Conservation (phyloP, 2,888 invertebrate species). For the Pegoplata infirma region DNA sequence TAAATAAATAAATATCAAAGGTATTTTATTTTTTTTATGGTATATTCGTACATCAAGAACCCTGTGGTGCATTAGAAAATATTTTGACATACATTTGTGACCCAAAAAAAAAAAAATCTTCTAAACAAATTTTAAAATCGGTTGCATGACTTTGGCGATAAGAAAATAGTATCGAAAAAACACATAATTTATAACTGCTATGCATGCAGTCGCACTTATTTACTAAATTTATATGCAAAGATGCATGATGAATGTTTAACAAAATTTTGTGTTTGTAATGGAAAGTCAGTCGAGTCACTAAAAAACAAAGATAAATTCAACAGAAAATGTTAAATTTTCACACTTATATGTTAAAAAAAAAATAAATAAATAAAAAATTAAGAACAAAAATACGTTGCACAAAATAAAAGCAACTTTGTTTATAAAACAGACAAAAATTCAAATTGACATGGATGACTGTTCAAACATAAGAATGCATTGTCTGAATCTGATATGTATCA, state of each 20-base stretch:
- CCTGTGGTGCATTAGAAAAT: slow-evolving; percentile 54
- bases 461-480: slow-evolving; percentile 42
- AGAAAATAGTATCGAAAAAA: slow-evolving; percentile 47
- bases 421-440: slow-evolving; percentile 59
- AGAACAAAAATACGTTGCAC: slow-evolving; percentile 57
- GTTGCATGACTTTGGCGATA: slow-evolving; percentile 46
- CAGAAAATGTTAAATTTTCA: slow-evolving; percentile 69
- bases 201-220: background rate
- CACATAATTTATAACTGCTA: slow-evolving; percentile 13
- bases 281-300: slow-evolving; percentile 47
- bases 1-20: too few species aligned
- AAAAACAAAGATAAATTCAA: slow-evolving; percentile 45
- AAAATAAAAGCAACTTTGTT: slow-evolving; percentile 61
- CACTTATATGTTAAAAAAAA: slow-evolving; percentile 74
- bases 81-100: slow-evolving; percentile 60
- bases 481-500: slow-evolving; percentile 17
- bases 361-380: slow-evolving; percentile 48
- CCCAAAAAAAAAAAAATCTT: slow-evolving; percentile 44
- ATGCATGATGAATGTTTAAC: slow-evolving; percentile 44
- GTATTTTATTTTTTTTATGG: background rate
- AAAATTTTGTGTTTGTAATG: slow-evolving; percentile 44
- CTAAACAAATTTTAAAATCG: slow-evolving; percentile 51
- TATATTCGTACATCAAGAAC: slow-evolving; percentile 16
- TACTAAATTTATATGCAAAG: slow-evolving; percentile 51
- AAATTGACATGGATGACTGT: slow-evolving; percentile 58